Base-by-base conservation (phyloP, 2,888 invertebrate species). In the Drosophila villosipedis region DNA sequence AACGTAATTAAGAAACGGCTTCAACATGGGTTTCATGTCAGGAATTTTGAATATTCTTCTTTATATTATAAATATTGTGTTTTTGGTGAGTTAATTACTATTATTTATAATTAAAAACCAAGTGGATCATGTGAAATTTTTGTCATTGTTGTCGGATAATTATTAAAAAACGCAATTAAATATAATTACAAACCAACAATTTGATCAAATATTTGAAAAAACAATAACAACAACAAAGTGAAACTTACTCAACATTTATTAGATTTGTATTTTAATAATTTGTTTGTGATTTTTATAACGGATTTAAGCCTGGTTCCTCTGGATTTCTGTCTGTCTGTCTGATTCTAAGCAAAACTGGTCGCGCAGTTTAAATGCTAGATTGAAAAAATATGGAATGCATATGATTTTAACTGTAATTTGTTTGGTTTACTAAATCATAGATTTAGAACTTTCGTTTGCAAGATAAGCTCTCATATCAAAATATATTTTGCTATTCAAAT, bases 71-170 rank as follows among this genome's bases (percentile, higher is more conserved):
- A 92, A 92, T 82, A 72, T 92, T n/a, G 76, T 92, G 59, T 93
- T 92, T 84, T 61, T 93, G 93, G 92, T 92, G 83, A 92, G 92
- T 92, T 58, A n/a, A n/a, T 28, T 50, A 31, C 12, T n/a, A 19
- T 19, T 12, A 4, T n/a, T n/a, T 19, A 54, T 31, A 63, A 22
- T n/a, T 41, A 35, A n/a, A 22, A 25, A 22, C 3, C 0, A 25
- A 39, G 19, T 19, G 16, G 28, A 50, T 28, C 16, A 14, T n/a
- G 50, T 35, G 25, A 35, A 50, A 22, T 3, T 10, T 4, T 4
- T 28, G 3, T 12, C 16, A 12, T 19, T 54, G 16, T 22, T 9
- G n/a, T 22, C 10, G 22, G n/a, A 39, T 12, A 31, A 19, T n/a
- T 33, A 25, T 47, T 9, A 22, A 47, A 47, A 47, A 47, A 16